These are phyloP conservation scores for Phenganax stokvisi DNA, from an alignment of 92 coral and sea anemone genomes.

Conservation along the genomic window DNA sequence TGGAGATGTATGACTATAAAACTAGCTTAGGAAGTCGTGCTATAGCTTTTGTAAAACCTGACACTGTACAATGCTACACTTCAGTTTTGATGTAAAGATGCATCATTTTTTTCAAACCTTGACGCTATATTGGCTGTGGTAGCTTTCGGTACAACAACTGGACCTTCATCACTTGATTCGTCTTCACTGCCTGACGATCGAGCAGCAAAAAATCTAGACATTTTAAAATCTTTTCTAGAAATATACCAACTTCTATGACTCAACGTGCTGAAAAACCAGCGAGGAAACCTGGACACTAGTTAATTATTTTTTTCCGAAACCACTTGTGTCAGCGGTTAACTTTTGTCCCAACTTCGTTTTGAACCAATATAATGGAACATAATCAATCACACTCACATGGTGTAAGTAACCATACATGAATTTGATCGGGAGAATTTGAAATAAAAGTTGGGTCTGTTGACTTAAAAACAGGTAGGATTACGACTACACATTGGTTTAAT, in stretches of 20 bases:
- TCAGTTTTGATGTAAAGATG: background rate
- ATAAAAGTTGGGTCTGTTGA: background rate
- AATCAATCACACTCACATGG: constrained; percentile 1
- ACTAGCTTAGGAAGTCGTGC: background rate
- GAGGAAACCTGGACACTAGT: background rate
- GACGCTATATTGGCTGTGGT: constrained; percentile 62
- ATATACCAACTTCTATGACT: background rate
- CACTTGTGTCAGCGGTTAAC: background rate
- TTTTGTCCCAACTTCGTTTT: background rate
- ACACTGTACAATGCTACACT: background rate
- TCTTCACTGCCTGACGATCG: constrained; percentile 92
- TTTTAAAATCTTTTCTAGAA: constrained; percentile 39
- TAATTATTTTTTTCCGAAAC: background rate
- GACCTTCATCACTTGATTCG: constrained; percentile 73
- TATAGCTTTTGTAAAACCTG: background rate
- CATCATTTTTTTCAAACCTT: constrained; percentile 49
- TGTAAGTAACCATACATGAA: background rate
- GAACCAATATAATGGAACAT: background rate
- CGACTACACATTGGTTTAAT: background rate
- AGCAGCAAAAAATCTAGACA: constrained; percentile 86
- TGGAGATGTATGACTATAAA: no score
- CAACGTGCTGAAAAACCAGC: background rate
- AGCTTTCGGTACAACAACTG: constrained; percentile 60
- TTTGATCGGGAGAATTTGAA: background rate
- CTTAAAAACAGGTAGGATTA: background rate